A percentile compares a stretch with the other conserved stretches of the same genome.
Conservation (phyloP, 2,888 invertebrate species). For the Drosophila quinaria region DNA sequence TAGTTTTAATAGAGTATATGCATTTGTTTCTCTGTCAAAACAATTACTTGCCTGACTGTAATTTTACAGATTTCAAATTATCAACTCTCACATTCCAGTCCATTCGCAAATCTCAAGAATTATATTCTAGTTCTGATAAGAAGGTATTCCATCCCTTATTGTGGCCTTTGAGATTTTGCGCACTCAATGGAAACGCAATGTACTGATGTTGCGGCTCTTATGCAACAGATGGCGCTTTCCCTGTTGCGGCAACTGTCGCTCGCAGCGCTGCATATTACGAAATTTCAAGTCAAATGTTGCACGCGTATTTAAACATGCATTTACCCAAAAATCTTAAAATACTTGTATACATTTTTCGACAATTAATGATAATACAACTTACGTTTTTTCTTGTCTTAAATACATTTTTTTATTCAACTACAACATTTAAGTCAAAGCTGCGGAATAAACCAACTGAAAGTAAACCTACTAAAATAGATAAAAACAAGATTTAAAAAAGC, state of each 20-base stretch:
- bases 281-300: too few relatives aligned
- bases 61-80: background rate
- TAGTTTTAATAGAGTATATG: background rate
- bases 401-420: background rate
- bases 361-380: background rate
- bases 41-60: background rate
- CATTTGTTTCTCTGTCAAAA: background rate
- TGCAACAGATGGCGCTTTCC: slow-evolving; percentile 68
- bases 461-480: background rate
- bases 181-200: slow-evolving; percentile 34
- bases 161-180: slow-evolving; percentile 53
- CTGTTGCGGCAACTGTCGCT: slow-evolving; percentile 48
- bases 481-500: background rate
- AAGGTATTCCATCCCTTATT: slow-evolving; percentile 45
- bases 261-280: slow-evolving; percentile 29
- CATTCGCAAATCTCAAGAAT: background rate
- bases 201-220: slow-evolving; percentile 25
- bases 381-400: background rate
- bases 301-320: too few relatives aligned
- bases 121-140: slow-evolving; percentile 52
- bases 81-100: background rate
- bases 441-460: background rate
- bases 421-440: too few relatives aligned
- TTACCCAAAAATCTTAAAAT: background rate
- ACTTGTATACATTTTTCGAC: background rate